A percentile compares a stretch with the other conserved stretches of the same genome.
phyloP scores from a whole-genome alignment of 1,140 invertebrate species.

The Papilio aristodemus region DNA sequence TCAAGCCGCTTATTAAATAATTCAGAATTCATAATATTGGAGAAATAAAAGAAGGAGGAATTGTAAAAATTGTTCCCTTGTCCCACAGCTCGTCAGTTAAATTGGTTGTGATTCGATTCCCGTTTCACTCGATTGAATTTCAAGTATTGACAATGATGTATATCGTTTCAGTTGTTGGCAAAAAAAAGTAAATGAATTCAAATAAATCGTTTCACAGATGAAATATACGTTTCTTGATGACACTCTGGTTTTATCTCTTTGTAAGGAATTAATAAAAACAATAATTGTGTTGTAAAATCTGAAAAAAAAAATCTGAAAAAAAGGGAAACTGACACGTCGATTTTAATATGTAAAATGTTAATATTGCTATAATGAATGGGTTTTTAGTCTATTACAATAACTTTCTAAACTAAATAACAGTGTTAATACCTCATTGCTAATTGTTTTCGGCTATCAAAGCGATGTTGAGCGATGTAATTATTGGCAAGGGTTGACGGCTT shows the following conservation, averaged over 20 bases:
- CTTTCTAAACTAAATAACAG: background rate
- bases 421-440: background rate
- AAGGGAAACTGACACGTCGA: too few species aligned
- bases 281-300: too few species aligned
- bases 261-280: too few species aligned
- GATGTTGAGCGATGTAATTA: background rate
- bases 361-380: background rate
- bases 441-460: background rate
- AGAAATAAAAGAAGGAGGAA: too few species aligned
- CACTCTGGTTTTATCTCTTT: background rate
- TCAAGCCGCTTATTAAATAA: too few species aligned
- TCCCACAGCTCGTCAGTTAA: background rate
- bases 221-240: background rate
- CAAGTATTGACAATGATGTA: conserved; percentile 17
- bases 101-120: conserved; percentile 1
- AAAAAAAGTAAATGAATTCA: background rate
- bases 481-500: background rate
- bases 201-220: conserved; percentile 6
- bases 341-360: background rate
- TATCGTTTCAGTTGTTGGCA: background rate
- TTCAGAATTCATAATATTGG: too few species aligned
- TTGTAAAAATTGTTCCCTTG: conserved; percentile 14
- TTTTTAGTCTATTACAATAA: background rate
- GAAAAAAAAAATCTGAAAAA: too few species aligned
- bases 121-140: background rate